Conservation (phyloP, 2,113 vertebrate species). For the Xiphias gladius region DNA sequence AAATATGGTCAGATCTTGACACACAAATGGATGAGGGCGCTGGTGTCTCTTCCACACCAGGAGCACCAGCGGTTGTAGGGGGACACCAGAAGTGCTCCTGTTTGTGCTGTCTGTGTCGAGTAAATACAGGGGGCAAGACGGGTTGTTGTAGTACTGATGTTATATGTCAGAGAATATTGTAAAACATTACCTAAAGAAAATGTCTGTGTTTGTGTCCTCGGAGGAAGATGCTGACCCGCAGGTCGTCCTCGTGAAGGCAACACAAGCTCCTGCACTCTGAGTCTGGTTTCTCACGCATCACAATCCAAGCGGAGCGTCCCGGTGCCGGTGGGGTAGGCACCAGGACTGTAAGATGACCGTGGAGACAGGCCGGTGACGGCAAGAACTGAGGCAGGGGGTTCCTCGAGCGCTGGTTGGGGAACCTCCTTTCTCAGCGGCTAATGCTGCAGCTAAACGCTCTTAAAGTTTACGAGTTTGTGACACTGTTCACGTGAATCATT, state of each 20-base stretch:
- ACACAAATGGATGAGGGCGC: no score
- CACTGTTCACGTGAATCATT: background rate
- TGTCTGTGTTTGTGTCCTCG: conserved; percentile 60
- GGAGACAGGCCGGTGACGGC: background rate
- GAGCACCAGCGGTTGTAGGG: no score
- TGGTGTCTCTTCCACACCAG: no score
- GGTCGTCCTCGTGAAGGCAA: conserved; percentile 83
- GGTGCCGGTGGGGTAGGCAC: conserved; percentile 73
- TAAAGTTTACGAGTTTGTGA: background rate
- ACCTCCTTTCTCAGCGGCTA: background rate
- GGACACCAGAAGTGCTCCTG: no score
- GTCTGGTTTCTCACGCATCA: conserved; percentile 87
- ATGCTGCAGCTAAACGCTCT: background rate
- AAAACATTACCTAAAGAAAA: no score
- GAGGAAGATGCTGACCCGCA: conserved; percentile 80
- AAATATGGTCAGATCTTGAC: no score
- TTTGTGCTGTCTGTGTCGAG: no score
- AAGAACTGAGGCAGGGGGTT: background rate
- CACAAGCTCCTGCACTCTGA: conserved; percentile 81
- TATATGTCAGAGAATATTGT: no score
- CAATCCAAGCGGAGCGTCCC: conserved; percentile 89
- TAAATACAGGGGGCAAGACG: no score
- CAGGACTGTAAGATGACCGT: conserved; percentile 57
- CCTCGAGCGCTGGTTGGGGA: no score
- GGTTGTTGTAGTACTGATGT: no score